These are phyloP conservation scores for Hypomecis punctinalis DNA, from an alignment of 2,888 invertebrate species.

Conservation along the genomic window DNA sequence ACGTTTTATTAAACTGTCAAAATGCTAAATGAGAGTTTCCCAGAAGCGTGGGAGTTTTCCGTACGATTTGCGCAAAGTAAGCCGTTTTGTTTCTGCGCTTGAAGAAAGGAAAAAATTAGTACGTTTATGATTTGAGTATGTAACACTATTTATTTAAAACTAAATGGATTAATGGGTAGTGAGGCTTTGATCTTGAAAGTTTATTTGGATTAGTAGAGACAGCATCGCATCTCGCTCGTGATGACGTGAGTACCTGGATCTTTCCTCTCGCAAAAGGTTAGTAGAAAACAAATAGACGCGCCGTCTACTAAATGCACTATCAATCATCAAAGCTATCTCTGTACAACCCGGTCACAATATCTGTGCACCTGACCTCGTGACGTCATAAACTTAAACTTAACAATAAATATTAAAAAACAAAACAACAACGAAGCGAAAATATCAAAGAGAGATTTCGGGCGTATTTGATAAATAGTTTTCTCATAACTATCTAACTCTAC, in stretches of 20 bases:
- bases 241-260: background rate
- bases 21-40: slow-evolving; percentile 68
- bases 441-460: too few species aligned
- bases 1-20: slow-evolving; percentile 70
- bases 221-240: background rate
- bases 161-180: slow-evolving; percentile 31
- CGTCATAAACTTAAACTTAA: too few species aligned
- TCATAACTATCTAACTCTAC: too few species aligned
- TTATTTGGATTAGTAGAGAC: slow-evolving; percentile 7
- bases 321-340: too few species aligned
- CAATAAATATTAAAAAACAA: too few species aligned
- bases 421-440: too few species aligned
- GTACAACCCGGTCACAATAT: too few species aligned
- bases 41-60: slow-evolving; percentile 70
- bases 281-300: background rate
- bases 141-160: slow-evolving; percentile 13
- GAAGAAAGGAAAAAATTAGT: slow-evolving; percentile 45
- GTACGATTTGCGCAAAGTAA: slow-evolving; percentile 58
- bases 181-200: slow-evolving; percentile 5
- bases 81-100: slow-evolving; percentile 57
- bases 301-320: background rate
- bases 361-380: too few species aligned
- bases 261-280: background rate
- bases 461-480: too few species aligned
- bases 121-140: background rate